Conservation (phyloP, 2,888 invertebrate genomes). For the Bombyx huttoni region DNA sequence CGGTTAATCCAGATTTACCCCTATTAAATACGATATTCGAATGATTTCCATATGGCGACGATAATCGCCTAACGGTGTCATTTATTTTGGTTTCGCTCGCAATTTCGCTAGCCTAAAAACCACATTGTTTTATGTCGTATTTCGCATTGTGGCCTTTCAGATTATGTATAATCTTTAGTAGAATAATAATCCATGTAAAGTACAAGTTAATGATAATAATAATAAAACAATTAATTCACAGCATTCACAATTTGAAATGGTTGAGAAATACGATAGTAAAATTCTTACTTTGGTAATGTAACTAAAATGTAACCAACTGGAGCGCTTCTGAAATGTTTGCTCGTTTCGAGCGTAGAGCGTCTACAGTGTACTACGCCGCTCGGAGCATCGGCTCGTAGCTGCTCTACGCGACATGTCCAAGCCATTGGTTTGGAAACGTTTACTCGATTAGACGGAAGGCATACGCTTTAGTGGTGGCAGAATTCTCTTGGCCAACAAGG, state of each 20-base stretch:
- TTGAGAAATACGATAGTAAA: not conserved
- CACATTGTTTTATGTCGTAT: constrained; percentile 1
- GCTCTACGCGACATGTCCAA: constrained; percentile 45
- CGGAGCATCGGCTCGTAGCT: constrained; percentile 33
- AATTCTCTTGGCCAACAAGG: constrained; percentile 33
- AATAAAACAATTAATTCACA: no score
- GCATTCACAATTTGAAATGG: no score
- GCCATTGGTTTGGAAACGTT: constrained; percentile 54
- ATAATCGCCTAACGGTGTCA: constrained; percentile 36
- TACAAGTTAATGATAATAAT: no score
- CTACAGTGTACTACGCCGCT: constrained; percentile 27
- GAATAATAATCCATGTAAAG: no score
- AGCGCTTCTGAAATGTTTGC: constrained; percentile 42
- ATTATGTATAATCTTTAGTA: no score
- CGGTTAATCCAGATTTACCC: constrained; percentile 28
- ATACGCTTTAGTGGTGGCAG: constrained; percentile 53
- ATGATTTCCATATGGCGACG: constrained; percentile 30
- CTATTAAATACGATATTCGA: constrained; percentile 21
- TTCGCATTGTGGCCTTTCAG: no score
- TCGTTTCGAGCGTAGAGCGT: constrained; percentile 29
- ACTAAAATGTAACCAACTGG: constrained; percentile 7
- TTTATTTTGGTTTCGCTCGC: constrained; percentile 29
- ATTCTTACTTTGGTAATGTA: not conserved
- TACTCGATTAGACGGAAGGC: constrained; percentile 61
- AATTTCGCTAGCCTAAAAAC: constrained; percentile 25